Percentiles rank a stretch among this genome's conserved stretches.
Conservation (phyloP, 2,888 invertebrate genomes). For the Orthosia cruda region DNA sequence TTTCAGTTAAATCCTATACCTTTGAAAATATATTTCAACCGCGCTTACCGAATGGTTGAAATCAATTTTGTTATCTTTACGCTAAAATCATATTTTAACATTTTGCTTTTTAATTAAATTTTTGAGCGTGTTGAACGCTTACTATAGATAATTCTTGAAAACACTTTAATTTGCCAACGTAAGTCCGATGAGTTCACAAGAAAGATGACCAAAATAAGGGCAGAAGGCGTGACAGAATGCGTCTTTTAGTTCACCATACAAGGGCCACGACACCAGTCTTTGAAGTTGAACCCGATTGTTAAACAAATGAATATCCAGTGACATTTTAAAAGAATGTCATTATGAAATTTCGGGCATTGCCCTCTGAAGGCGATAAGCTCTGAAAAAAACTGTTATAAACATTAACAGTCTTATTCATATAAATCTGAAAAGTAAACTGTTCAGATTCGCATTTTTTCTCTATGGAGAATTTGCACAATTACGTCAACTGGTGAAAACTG, state of each 20-base stretch:
- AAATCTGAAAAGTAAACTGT: neutral
- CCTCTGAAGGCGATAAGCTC: neutral
- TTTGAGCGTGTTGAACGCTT: neutral
- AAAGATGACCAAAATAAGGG: constrained; percentile 29
- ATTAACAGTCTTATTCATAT: neutral
- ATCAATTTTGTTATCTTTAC: neutral
- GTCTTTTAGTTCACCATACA: constrained; percentile 44
- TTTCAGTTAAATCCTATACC: neutral
- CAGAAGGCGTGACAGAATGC: constrained; percentile 53
- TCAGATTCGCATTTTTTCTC: neutral
- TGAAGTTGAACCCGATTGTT: constrained; percentile 2
- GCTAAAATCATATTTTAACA: neutral
- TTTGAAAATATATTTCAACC: neutral
- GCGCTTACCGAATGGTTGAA: too few relatives aligned
- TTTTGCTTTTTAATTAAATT: neutral
- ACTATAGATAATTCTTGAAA: neutral
- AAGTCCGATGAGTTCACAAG: constrained; percentile 18
- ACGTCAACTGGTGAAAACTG: neutral
- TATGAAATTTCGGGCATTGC: neutral
- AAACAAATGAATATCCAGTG: neutral
- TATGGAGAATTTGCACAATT: neutral
- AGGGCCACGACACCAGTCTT: constrained; percentile 12
- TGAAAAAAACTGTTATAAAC: neutral
- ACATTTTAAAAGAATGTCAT: neutral
- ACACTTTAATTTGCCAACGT: neutral